These are phyloP conservation scores for Chlamydotis undulata DNA, from an alignment of 2,113 vertebrate genomes.

Conservation along the genomic window DNA sequence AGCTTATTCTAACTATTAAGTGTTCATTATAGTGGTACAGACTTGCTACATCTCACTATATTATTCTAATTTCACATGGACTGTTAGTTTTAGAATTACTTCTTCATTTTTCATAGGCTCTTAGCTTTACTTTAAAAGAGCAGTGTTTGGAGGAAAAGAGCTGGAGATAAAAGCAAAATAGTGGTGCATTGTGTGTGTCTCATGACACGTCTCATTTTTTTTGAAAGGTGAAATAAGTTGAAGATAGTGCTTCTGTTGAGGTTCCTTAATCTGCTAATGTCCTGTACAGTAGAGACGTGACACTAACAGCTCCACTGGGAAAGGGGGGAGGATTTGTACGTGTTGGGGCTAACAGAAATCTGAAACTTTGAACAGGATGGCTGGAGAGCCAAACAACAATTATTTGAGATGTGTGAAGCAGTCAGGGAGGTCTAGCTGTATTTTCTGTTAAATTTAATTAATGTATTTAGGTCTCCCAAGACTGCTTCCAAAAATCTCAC, in stretches of 20 bases:
- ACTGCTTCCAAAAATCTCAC: background rate
- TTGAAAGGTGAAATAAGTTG: background rate
- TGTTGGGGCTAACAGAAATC: background rate
- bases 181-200: background rate
- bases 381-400: background rate
- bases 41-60: background rate
- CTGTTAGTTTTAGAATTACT: background rate
- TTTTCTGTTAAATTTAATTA: constrained; percentile 26
- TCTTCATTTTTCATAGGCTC: background rate
- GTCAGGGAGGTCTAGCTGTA: background rate
- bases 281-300: background rate
- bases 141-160: background rate
- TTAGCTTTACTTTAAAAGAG: background rate
- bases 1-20: background rate
- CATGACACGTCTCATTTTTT: background rate
- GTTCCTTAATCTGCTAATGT: background rate
- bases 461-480: constrained; percentile 16
- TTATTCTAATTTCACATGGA: background rate
- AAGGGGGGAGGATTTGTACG: background rate
- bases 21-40: background rate
- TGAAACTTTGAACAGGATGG: background rate
- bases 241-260: background rate
- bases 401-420: background rate
- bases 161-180: background rate
- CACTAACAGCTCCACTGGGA: background rate